These are phyloP conservation scores for Papilio demoleus DNA, from an alignment of 2,888 invertebrate genomes.

Conservation along the genomic window DNA sequence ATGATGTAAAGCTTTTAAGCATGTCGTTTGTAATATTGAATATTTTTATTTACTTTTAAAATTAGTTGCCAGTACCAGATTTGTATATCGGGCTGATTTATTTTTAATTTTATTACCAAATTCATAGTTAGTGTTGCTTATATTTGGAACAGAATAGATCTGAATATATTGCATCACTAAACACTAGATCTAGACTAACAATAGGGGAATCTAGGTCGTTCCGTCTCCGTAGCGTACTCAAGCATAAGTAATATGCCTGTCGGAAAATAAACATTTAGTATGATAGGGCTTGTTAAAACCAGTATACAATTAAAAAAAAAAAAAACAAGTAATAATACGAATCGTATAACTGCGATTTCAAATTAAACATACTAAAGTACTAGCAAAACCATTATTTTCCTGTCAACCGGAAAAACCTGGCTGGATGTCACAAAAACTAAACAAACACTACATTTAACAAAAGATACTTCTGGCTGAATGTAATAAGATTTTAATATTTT, in stretches of 20 bases:
- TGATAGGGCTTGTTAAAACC: background rate
- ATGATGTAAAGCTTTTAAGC: slow-evolving; percentile 23
- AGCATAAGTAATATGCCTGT: slow-evolving; percentile 15
- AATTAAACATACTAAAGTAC: background rate
- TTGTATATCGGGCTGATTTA: too few species aligned
- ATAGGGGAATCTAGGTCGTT: slow-evolving; percentile 20
- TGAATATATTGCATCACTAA: slow-evolving; percentile 24
- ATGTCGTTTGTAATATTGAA: background rate
- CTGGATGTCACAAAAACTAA: too few species aligned
- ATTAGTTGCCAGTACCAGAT: background rate
- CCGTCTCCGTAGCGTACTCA: slow-evolving; percentile 5
- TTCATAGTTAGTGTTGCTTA: too few species aligned
- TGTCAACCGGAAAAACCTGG: background rate
- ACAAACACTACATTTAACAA: too few species aligned
- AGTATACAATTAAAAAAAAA: background rate
- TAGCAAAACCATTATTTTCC: background rate
- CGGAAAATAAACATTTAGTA: background rate
- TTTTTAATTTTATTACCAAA: too few species aligned
- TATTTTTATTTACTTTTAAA: background rate
- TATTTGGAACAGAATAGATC: slow-evolving; percentile 8
- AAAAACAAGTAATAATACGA: background rate
- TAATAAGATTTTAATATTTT: background rate
- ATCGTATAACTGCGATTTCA: too few species aligned
- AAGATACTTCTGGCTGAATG: background rate
- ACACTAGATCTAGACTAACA: slow-evolving; percentile 24